Evolutionary conservation across 2,797 vertebrate species (phyloP).

Genomic region (Spea hammondii): DNA sequence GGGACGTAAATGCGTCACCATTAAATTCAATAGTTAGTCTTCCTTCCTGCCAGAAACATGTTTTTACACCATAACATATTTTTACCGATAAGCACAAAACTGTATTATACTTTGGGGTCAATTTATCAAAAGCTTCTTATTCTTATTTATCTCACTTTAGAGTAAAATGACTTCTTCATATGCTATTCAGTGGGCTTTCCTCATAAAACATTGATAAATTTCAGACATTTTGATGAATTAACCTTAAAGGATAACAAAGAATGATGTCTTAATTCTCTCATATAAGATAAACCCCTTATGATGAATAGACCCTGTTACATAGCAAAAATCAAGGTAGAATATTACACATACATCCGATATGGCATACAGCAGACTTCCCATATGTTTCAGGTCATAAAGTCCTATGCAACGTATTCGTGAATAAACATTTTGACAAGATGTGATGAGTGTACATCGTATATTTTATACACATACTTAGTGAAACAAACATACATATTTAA

Average conservation of each 20-base stretch:
- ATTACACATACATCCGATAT: not conserved
- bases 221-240: slow-evolving; percentile 1
- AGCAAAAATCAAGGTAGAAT: not conserved
- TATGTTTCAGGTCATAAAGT: too few relatives aligned
- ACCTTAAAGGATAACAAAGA: slow-evolving; percentile 21
- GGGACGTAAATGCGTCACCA: not conserved
- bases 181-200: not conserved
- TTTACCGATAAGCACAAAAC: not conserved
- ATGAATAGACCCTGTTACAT: not conserved
- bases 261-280: not conserved
- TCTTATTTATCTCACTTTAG: slow-evolving; percentile 8
- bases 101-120: slow-evolving; percentile 3
- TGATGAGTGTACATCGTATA: too few relatives aligned
- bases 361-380: too few relatives aligned
- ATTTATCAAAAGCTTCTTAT: not conserved
- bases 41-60: not conserved
- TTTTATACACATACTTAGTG: too few relatives aligned
- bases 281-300: not conserved
- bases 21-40: not conserved
- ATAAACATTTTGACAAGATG: too few relatives aligned
- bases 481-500: too few relatives aligned
- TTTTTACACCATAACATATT: not conserved
- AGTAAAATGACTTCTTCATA: not conserved
- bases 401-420: too few relatives aligned
- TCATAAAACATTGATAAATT: not conserved